Conservation (phyloP, 2,797 vertebrate species). For the Chrosomus eos region DNA sequence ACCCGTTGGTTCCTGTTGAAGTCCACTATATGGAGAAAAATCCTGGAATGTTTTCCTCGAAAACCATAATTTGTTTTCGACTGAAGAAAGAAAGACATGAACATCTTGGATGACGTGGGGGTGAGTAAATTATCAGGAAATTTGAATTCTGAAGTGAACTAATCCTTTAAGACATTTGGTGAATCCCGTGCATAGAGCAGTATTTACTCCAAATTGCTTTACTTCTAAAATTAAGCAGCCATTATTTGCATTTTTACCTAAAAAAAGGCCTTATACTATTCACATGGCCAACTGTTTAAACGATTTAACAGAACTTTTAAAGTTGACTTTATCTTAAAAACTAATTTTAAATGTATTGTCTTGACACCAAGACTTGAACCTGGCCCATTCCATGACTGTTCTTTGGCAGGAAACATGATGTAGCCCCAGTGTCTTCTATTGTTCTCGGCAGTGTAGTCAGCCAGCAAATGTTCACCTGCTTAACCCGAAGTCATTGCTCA, state of each 20-base stretch:
- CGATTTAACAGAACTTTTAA: constrained; percentile 41
- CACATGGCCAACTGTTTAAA: constrained; percentile 20
- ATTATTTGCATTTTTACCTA: neutral
- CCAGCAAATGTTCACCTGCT: constrained; percentile 75
- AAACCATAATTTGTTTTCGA: too few relatives aligned
- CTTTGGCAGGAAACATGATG: constrained; percentile 68
- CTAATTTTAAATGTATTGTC: constrained; percentile 50
- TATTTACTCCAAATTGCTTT: constrained; percentile 20
- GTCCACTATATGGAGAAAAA: too few relatives aligned
- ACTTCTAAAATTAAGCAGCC: neutral
- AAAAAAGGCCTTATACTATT: neutral
- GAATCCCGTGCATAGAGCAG: constrained; percentile 27
- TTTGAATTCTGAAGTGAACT: too few relatives aligned
- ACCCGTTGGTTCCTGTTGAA: too few relatives aligned
- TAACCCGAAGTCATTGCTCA: constrained; percentile 75
- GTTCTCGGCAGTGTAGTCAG: constrained; percentile 70
- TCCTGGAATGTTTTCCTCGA: too few relatives aligned
- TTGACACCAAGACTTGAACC: constrained; percentile 58
- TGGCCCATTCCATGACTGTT: constrained; percentile 62
- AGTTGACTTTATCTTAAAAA: constrained; percentile 62
- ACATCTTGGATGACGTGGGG: too few relatives aligned
- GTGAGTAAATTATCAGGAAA: too few relatives aligned
- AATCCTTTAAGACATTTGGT: neutral
- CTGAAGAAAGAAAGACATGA: too few relatives aligned
- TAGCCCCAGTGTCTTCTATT: constrained; percentile 64